A percentile compares a stretch with the other conserved stretches of the same genome.
phyloP scores from a whole-genome alignment of 2,113 vertebrate genomes.

The Leptosomus discolor region DNA sequence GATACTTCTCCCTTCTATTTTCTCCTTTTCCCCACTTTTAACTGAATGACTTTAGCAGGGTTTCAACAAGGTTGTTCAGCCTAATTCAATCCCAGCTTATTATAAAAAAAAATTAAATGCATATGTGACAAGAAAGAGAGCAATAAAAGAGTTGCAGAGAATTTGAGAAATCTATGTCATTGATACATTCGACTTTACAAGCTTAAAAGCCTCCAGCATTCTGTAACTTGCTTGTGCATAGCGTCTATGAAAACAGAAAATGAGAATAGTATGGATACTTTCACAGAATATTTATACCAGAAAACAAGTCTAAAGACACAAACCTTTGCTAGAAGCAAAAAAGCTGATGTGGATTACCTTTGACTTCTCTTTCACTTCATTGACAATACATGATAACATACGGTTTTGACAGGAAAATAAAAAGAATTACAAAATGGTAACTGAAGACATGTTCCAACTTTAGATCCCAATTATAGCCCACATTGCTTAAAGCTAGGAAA shows the following conservation, averaged over 20 bases:
- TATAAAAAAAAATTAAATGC: neutral
- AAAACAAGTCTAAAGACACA: neutral
- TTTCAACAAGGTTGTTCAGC: neutral
- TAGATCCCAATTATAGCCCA: slow-evolving; percentile 42
- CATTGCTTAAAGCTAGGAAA: slow-evolving; percentile 44
- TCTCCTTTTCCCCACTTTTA: neutral
- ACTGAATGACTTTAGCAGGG: neutral
- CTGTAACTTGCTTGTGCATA: neutral
- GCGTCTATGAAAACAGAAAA: neutral
- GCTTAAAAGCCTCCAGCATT: neutral
- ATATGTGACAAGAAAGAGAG: neutral
- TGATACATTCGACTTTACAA: neutral
- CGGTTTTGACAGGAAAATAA: slow-evolving; percentile 40
- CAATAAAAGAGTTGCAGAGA: neutral
- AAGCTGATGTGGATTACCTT: slow-evolving; percentile 30
- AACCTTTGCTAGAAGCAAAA: neutral
- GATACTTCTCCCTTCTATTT: neutral
- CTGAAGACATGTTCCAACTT: slow-evolving; percentile 30
- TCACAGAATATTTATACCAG: neutral
- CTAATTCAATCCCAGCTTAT: neutral
- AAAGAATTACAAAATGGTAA: slow-evolving; percentile 41
- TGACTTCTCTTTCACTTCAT: slow-evolving; percentile 22
- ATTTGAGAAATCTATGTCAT: neutral
- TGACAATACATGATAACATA: neutral
- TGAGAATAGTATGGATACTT: neutral